phyloP scores from a whole-genome alignment of 2,888 invertebrate species.

The Sthenelais limicola region DNA sequence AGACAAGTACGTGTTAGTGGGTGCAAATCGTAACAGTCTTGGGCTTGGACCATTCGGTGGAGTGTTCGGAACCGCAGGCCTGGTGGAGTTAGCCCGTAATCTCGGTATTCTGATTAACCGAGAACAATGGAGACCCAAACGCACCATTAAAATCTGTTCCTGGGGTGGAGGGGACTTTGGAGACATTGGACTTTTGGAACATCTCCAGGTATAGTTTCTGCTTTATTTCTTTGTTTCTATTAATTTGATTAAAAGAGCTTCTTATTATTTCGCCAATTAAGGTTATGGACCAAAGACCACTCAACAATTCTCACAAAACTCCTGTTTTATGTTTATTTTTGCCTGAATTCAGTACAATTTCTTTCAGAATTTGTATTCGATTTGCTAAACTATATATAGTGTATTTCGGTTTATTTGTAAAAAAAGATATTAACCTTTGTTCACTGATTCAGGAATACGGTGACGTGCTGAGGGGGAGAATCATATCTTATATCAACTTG shows the following conservation, averaged over 20 bases:
- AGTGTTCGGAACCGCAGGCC: slow-evolving; percentile 24
- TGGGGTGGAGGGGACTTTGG: slow-evolving; percentile 40
- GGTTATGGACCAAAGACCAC: too few relatives aligned
- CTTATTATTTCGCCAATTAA: too few relatives aligned
- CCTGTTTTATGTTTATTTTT: too few relatives aligned
- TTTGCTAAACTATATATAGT: not conserved
- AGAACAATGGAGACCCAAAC: slow-evolving; percentile 39
- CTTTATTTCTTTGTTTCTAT: too few relatives aligned
- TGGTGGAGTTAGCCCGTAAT: slow-evolving; percentile 24
- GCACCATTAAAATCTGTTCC: slow-evolving; percentile 32
- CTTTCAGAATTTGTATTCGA: too few relatives aligned
- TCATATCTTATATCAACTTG: slow-evolving; percentile 35
- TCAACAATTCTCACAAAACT: too few relatives aligned
- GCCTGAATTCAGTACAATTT: too few relatives aligned
- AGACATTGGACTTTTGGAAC: slow-evolving; percentile 10
- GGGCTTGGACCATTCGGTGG: slow-evolving; percentile 22
- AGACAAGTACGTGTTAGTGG: slow-evolving; percentile 37
- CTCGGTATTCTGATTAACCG: slow-evolving; percentile 24
- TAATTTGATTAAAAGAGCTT: too few relatives aligned
- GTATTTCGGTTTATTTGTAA: not conserved
- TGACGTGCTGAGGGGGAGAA: slow-evolving; percentile 19
- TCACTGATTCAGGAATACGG: slow-evolving; percentile 23
- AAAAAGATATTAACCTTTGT: not conserved
- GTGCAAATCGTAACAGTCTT: slow-evolving; percentile 26
- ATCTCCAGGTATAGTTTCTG: slow-evolving; percentile 15